Conservation (phyloP, 1,140 invertebrate species). For the Araneus ventricosus region DNA sequence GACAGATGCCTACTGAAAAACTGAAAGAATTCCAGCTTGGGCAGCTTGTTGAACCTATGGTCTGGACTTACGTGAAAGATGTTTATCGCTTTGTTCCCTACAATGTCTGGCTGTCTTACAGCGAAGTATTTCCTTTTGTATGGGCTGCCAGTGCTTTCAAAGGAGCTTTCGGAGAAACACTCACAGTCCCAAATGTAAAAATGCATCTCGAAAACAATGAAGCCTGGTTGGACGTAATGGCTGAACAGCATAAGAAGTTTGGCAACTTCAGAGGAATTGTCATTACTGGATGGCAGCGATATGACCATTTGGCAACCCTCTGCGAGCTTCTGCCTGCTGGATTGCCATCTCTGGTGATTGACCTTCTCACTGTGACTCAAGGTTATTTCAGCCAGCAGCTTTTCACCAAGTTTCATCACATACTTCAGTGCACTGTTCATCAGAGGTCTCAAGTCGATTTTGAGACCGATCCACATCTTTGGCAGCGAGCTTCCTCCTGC, state of each 20-base stretch:
- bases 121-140: constrained; percentile 89
- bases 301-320: constrained; percentile 95
- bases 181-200: constrained; percentile 84
- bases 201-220: constrained; percentile 87
- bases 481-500: constrained; percentile 83
- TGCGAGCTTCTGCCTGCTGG: constrained; percentile 91
- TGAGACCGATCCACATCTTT: constrained; percentile 83
- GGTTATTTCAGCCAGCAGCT: constrained; percentile 84
- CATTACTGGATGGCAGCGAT: constrained; percentile 88
- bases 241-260: constrained; percentile 82
- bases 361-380: constrained; percentile 83
- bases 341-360: constrained; percentile 88
- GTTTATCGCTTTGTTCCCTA: constrained; percentile 83
- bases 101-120: constrained; percentile 89
- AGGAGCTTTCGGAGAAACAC: constrained; percentile 88
- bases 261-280: constrained; percentile 83
- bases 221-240: constrained; percentile 86
- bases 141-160: constrained; percentile 97
- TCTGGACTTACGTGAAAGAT: constrained; percentile 85
- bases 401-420: constrained; percentile 81
- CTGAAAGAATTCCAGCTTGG: constrained; percentile 84
- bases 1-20: constrained; percentile 83
- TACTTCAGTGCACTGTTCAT: constrained; percentile 82
- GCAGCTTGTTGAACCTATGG: constrained; percentile 90
- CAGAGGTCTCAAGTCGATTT: constrained; percentile 80